Evolutionary conservation across 2,797 vertebrate genomes (phyloP), one percentile per base, ranked within the genome.

Genomic region (Anguilla megastoma): DNA sequence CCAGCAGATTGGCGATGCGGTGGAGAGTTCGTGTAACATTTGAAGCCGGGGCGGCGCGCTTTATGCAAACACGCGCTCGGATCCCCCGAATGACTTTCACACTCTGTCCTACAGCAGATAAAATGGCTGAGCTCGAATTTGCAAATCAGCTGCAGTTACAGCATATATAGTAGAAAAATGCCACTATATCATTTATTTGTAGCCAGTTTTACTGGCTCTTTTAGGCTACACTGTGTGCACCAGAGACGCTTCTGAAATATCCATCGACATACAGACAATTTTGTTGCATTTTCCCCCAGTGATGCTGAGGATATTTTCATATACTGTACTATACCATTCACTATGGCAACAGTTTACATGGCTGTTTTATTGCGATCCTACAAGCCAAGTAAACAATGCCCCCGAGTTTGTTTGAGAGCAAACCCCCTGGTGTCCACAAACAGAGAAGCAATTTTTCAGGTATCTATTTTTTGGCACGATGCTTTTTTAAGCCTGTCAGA

Each of bases 401-500:
- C 76, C 76, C 18, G 76, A 45, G 16, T 45, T 45, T 80, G 33
- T 21, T 45, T 74, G 1, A 45, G 41, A 80, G 21, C 36, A 80
- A 80, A 27, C 63, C 33, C 41, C 74, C 18, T 48, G 7, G 4
- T 41, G 36, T 16, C 74, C 33, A 21, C 69, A 74, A 33, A 30
- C 30, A 76, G 27, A 76, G 71, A 76, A 76, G 71, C 71, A 76
- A 36, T 80, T 80, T 80, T 6, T 41, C 76, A 8, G 76, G 45
- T 48, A 4, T 24, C 33, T 80, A 48, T 80, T n/a, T 14, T 82
- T 24, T 21, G 18, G 79, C 45, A 50, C 45, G n/a, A 8, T 12
- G 6, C 45, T 21, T 82, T 48, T 45, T 50, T 50, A 48, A 50
- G 18, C 21, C 79, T 50, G 79, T 50, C 79, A 33, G 79, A 50